Base-by-base conservation (phyloP, 2,888 invertebrate genomes). In the Physocephala rufipes region DNA sequence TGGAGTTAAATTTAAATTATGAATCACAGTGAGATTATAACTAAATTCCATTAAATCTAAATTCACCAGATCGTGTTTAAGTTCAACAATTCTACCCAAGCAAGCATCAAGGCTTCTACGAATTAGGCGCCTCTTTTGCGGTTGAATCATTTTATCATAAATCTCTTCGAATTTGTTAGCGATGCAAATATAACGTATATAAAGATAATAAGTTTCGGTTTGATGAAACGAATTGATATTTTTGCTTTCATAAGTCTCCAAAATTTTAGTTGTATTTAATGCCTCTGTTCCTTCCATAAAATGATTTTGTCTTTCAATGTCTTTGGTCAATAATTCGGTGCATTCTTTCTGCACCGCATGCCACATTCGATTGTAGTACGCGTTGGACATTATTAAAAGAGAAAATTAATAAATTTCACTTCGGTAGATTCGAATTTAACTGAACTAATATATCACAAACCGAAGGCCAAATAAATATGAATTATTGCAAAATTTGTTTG, bases 91-190 rank as follows among this genome's bases (percentile, higher is more conserved):
- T 73, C 97, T 89, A 0, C 96, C 96, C 70, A 96, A 87, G 55
- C 91, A 90, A 0, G 91, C 89, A 80, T 95, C 94, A 2, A 96
- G 82, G 2, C 94, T 82, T 75, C 91, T 89, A 0, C 85, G 80
- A 0, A 97, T 89, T n/a, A 97, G 87, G 64, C 92, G 83, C 43
- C 96, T 88, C 84, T 97, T 97, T 84, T 98, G 97, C 0, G 97
- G 97, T 83, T 97, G 97, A 51, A 96, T 88, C 78, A 96, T 89
- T 87, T 96, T 96, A 80, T 97, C 97, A 79, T 96, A 95, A 73
- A 95, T 93, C 70, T 90, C 88, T 79, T 95, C 92, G 45, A 97
- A 83, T 78, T 90, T 90, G 75, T 93, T 91, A 26, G 93, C 89
- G 0, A 94, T 88, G 28, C 92, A 87, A 5, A 95, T 92, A 81